A percentile compares a stretch with the other conserved stretches of the same genome.
Conservation (phyloP, 2,797 vertebrate species). For the Percopsis omiscomaycus region DNA sequence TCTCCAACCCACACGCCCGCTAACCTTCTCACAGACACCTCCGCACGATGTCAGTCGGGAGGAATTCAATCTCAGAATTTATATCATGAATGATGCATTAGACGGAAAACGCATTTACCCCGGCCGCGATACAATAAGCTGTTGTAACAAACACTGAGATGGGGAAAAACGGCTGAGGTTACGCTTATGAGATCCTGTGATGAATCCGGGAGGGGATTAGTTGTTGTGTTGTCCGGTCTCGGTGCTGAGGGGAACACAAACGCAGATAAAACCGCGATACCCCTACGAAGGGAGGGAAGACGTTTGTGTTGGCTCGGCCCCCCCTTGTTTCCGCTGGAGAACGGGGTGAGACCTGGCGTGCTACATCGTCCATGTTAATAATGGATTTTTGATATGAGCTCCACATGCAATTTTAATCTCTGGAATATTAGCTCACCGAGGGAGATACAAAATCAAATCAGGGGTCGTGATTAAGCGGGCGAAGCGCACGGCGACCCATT, state of each 20-base stretch:
- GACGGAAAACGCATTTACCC: slow-evolving; percentile 72
- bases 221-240: slow-evolving; percentile 48
- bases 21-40: slow-evolving; percentile 31
- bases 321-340: slow-evolving; percentile 34
- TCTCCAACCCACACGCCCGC: slow-evolving; percentile 35
- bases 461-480: slow-evolving; percentile 76
- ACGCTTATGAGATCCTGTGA: slow-evolving; percentile 66
- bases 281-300: slow-evolving; percentile 32
- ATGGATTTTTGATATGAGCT: slow-evolving; percentile 78
- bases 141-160: slow-evolving; percentile 73
- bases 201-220: slow-evolving; percentile 59
- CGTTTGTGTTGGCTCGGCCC: slow-evolving; percentile 41
- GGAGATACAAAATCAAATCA: slow-evolving; percentile 78
- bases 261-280: slow-evolving; percentile 43
- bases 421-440: slow-evolving; percentile 78
- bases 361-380: slow-evolving; percentile 74
- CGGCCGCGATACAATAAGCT: slow-evolving; percentile 69
- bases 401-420: slow-evolving; percentile 81
- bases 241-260: slow-evolving; percentile 38
- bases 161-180: slow-evolving; percentile 66
- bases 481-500: slow-evolving; percentile 76
- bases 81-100: slow-evolving; percentile 79
- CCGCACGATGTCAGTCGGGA: slow-evolving; percentile 69
- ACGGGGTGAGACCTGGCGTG: slow-evolving; percentile 36
- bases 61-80: slow-evolving; percentile 75